Evolutionary conservation across 1,140 invertebrate genomes (phyloP).

Genomic region (Drusus annulatus): DNA sequence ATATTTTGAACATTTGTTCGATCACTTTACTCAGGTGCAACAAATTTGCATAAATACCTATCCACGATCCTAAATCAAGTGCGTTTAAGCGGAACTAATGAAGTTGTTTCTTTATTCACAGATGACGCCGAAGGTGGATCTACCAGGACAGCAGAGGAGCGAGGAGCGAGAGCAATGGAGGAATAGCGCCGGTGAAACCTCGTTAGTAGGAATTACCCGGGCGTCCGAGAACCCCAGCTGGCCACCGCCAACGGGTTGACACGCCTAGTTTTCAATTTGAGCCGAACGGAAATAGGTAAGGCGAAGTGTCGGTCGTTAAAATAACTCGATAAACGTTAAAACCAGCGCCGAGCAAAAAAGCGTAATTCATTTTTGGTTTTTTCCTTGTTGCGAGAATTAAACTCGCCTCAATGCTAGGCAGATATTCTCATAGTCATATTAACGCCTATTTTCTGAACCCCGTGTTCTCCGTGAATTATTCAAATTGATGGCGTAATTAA

Average conservation of each 20-base stretch:
- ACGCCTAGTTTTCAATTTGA: slow-evolving; percentile 56
- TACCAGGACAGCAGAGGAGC: not conserved
- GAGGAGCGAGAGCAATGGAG: not conserved
- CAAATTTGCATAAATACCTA: no score
- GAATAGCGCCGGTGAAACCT: not conserved
- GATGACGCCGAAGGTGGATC: not conserved
- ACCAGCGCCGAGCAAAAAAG: no score
- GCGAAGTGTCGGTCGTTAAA: slow-evolving; percentile 49
- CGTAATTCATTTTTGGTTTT: no score
- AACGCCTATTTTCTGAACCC: no score
- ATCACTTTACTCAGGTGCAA: no score
- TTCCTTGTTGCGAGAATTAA: not conserved
- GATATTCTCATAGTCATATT: not conserved
- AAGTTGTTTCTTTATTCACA: not conserved
- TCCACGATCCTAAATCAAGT: no score
- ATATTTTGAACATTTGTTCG: no score
- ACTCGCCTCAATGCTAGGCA: not conserved
- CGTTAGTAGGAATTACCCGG: not conserved
- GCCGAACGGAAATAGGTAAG: slow-evolving; percentile 55
- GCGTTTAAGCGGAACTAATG: no score
- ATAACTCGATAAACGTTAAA: slow-evolving; percentile 18
- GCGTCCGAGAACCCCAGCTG: slow-evolving; percentile 45
- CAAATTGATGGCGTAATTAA: no score
- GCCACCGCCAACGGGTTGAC: slow-evolving; percentile 50
- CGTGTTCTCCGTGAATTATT: no score